Base-by-base conservation (phyloP, 2,888 invertebrate species). In the Andrena camellia region DNA sequence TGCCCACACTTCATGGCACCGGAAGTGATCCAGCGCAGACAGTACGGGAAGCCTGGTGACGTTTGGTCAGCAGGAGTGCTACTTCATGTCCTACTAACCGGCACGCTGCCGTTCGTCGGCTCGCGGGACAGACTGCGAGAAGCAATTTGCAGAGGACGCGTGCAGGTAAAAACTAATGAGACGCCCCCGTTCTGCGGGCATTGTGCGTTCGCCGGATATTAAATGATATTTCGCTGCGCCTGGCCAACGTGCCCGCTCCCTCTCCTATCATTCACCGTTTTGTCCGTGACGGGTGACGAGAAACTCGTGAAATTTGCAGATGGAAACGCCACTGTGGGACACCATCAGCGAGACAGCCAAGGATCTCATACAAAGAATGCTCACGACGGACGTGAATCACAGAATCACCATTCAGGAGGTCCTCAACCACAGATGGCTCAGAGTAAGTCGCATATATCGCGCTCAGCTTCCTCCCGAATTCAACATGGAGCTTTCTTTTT, bases 1-100 rank as follows among this genome's bases (percentile, higher is more conserved):
- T 98, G 98, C 78, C 98, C 99, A 17, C 98, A 98, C 94, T 99
- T 99, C 94, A 99, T 99, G 98, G 98, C 99, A 1, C 99, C 99
- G 0, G 99, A 99, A 95, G 98, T 99, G 86, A 97, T 99, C 26
- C 97, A 98, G 83, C 96, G 98, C 92, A 97, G 98, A 94, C 96
- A 98, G 90, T 98, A 98, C 95, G 97, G 98, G 52, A 99, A 99
- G 94, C 97, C 98, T 0, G 98, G 99, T 86, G 99, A 99, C 94
- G 98, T 99, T 79, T 99, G 99, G 99, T 98, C 99, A 48, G 98
- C 98, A 35, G 99, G 99, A 10, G 98, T 99, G 72, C 95, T 99
- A 90, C 95, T 99, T 62, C 99, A 99, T 94, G 97, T 99, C 23
- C 95, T 99, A 60, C 95, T 99, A 54, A 98, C 98, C 64, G 99